phyloP scores from a whole-genome alignment of 2,797 vertebrate genomes.

The Notoglanidium macrostoma region DNA sequence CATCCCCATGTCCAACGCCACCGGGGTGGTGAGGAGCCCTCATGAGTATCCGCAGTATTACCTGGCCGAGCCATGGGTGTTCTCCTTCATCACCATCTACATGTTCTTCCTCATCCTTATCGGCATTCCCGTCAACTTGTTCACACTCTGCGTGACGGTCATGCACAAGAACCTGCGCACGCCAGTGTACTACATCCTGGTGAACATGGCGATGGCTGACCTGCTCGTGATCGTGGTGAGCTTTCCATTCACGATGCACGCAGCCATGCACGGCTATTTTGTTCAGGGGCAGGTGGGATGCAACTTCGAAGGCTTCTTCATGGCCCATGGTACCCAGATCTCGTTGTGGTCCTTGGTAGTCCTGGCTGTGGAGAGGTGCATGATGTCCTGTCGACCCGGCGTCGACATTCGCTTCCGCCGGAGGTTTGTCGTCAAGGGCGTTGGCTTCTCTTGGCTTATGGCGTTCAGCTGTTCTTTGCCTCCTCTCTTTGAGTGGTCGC shows the following conservation, averaged over 20 bases:
- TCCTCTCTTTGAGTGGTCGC: conserved; percentile 91
- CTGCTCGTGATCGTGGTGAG: conserved; percentile 82
- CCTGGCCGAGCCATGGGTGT: conserved; percentile 88
- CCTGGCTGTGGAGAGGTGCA: conserved; percentile 88
- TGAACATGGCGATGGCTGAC: conserved; percentile 88
- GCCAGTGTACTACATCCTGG: conserved; percentile 88
- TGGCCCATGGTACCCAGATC: conserved; percentile 87
- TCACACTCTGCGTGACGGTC: conserved; percentile 80
- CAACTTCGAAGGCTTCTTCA: conserved; percentile 90
- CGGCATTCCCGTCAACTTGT: conserved; percentile 80
- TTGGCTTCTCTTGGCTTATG: conserved; percentile 85
- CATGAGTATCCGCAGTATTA: conserved; percentile 94
- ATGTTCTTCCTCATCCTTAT: conserved; percentile 82
- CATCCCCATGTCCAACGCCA: conserved; percentile 87
- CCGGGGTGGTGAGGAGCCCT: conserved; percentile 89
- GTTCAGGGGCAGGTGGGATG: conserved; percentile 88
- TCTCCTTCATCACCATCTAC: conserved; percentile 82
- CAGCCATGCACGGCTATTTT: conserved; percentile 92
- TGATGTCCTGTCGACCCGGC: conserved; percentile 95
- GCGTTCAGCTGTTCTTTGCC: conserved; percentile 81
- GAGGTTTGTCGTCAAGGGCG: conserved; percentile 87
- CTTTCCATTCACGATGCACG: conserved; percentile 85
- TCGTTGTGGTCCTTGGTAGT: conserved; percentile 92
- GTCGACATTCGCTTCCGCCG: conserved; percentile 91
- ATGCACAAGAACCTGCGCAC: conserved; percentile 83